phyloP scores from a whole-genome alignment of 2,113 vertebrate species.

The Crotalus tigris region DNA sequence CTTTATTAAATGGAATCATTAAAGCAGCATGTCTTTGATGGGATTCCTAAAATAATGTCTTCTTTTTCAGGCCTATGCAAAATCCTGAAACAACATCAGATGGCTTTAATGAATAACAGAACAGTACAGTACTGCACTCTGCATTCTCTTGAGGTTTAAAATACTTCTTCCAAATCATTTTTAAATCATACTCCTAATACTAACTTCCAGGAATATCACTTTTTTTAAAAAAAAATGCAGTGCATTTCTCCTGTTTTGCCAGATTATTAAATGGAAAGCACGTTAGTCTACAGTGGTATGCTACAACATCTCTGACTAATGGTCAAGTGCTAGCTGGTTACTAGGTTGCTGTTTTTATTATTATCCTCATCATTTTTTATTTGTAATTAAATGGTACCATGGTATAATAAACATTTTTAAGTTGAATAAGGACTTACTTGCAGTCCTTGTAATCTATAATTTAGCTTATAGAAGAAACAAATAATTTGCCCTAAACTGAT shows the following conservation, averaged over 20 bases:
- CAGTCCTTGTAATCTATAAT: neutral
- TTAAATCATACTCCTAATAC: neutral
- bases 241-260: slow-evolving; percentile 45
- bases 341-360: neutral
- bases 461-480: neutral
- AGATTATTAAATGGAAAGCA: slow-evolving; percentile 38
- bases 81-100: neutral
- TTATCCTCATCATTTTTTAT: neutral
- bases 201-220: slow-evolving; percentile 43
- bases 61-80: neutral
- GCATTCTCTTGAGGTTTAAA: neutral
- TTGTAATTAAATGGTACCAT: neutral
- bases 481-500: neutral
- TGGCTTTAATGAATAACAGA: neutral
- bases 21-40: neutral
- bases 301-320: slow-evolving; percentile 33
- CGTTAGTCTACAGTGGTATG: slow-evolving; percentile 29
- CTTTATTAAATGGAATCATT: neutral
- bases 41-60: neutral
- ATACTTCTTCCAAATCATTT: neutral
- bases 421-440: neutral
- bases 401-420: neutral
- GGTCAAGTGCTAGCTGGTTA: slow-evolving; percentile 36
- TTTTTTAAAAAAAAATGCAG: slow-evolving; percentile 25
- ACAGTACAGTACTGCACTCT: neutral